phyloP scores from a whole-genome alignment of 1,140 invertebrate species.

The Mamestra configurata region DNA sequence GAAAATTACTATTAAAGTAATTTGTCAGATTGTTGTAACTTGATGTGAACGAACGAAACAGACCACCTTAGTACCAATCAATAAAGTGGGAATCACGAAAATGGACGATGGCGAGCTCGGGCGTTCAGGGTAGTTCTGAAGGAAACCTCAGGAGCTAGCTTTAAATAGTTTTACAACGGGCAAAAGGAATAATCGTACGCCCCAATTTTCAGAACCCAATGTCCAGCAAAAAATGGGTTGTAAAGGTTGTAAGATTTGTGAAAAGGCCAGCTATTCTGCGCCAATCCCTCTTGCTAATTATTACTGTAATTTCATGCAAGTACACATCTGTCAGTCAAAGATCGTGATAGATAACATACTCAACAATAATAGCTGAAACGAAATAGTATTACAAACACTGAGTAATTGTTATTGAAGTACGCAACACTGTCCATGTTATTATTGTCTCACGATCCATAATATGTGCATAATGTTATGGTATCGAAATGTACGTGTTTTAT shows the following conservation, averaged over 20 bases:
- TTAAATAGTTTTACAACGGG: too few relatives aligned
- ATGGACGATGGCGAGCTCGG: neutral
- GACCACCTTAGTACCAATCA: neutral
- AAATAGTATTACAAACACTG: conserved; percentile 43
- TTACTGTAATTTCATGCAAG: neutral
- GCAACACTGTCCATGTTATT: conserved; percentile 36
- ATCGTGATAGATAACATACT: conserved; percentile 22
- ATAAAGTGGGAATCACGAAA: neutral
- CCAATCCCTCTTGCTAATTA: neutral
- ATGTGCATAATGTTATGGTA: conserved; percentile 38
- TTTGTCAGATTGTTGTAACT: too few relatives aligned
- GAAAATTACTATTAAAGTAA: too few relatives aligned
- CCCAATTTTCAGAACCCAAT: too few relatives aligned
- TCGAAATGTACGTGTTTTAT: conserved; percentile 26
- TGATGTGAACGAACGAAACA: too few relatives aligned
- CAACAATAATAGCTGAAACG: conserved; percentile 21
- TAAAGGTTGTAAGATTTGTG: neutral
- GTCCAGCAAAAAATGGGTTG: too few relatives aligned
- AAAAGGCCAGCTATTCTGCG: neutral
- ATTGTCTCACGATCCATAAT: conserved; percentile 12
- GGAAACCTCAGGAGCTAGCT: neutral
- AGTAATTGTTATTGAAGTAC: conserved; percentile 43
- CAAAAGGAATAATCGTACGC: too few relatives aligned
- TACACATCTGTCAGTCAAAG: neutral
- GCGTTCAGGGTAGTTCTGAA: neutral